Base-by-base conservation (phyloP, 1,140 invertebrate species). In the Scaptodrosophila lebanonensis region DNA sequence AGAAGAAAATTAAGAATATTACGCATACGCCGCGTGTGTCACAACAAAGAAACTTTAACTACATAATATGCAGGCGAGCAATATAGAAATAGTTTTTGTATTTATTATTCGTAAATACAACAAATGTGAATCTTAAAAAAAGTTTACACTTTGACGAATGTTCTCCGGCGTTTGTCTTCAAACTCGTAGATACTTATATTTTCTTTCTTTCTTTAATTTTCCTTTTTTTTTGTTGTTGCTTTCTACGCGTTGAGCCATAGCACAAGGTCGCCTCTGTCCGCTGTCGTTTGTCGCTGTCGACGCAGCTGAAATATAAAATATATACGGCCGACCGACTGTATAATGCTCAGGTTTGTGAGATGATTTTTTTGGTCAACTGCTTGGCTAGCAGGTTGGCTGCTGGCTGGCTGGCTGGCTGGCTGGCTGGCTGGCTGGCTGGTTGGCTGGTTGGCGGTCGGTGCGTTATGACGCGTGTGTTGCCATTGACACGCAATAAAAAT, bases 401-500 rank as follows among this genome's bases (percentile, higher is more conserved):
- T 40, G 32, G 22, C 29, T 9, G 7, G 33, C 22, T 35, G 36
- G 3, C 5, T n/a, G 22, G 5, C 12, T 33, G 3, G 9, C 6
- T 33, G 9, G 5, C 12, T 33, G 5, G 3, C 12, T 33, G 12
- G 32, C 12, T n/a, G 3, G 6, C 13, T 38, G 11, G 15, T 38
- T 38, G 35, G 5, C 4, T 38, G 22, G 3, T 8, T 25, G 22
- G 22, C 22, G 22, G 22, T 35, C 44, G 30, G 56, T 77, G 72
- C 72, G 62, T 68, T 61, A 48, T 79, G 73, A 79, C 73, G 73
- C 60, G 73, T 42, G 68, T 79, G 61, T 79, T 79, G 73, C 73
- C 73, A 79, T 79, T 79, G 73, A 79, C 73, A 79, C 73, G 73
- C 73, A 79, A 79, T 79, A 66, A 79, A 79, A 79, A 69, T 68